Evolutionary conservation across 2,888 invertebrate genomes (phyloP).

Genomic region (Dynastes maya): DNA sequence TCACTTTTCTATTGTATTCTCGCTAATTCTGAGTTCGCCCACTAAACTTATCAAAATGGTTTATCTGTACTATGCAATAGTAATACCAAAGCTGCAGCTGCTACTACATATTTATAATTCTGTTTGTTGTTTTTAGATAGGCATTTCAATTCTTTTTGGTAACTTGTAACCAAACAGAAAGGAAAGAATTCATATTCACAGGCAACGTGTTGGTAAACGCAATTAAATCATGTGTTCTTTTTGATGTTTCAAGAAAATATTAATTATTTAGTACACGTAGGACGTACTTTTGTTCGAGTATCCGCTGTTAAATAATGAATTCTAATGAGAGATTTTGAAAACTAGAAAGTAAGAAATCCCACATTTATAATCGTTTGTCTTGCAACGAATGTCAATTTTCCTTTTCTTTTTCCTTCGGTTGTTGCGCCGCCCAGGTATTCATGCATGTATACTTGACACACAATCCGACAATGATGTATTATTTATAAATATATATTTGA

Average conservation of each 20-base stretch:
- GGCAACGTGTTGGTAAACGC: no score
- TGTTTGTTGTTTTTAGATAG: no score
- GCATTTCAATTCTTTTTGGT: no score
- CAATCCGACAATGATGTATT: slow-evolving; percentile 47
- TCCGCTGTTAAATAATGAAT: slow-evolving; percentile 18
- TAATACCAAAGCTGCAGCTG: no score
- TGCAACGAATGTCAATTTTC: slow-evolving; percentile 28
- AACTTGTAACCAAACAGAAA: no score
- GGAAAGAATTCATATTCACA: no score
- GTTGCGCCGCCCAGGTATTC: slow-evolving; percentile 24
- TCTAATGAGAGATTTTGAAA: slow-evolving; percentile 23
- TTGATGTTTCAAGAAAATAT: neutral
- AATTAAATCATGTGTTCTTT: no score
- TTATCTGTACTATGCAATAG: no score
- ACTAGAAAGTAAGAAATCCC: slow-evolving; percentile 33
- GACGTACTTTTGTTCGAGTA: slow-evolving; percentile 9
- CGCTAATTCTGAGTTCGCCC: no score
- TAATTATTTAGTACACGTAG: neutral
- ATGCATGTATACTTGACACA: slow-evolving; percentile 41
- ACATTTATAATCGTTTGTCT: slow-evolving; percentile 33
- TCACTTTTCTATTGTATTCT: no score
- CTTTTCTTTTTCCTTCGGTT: slow-evolving; percentile 11
- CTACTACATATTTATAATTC: no score
- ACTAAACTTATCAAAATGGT: no score
- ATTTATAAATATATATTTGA: slow-evolving; percentile 48